These are phyloP conservation scores for Leontopithecus rosalia DNA, from an alignment of 2,797 vertebrate genomes.

Conservation along the genomic window DNA sequence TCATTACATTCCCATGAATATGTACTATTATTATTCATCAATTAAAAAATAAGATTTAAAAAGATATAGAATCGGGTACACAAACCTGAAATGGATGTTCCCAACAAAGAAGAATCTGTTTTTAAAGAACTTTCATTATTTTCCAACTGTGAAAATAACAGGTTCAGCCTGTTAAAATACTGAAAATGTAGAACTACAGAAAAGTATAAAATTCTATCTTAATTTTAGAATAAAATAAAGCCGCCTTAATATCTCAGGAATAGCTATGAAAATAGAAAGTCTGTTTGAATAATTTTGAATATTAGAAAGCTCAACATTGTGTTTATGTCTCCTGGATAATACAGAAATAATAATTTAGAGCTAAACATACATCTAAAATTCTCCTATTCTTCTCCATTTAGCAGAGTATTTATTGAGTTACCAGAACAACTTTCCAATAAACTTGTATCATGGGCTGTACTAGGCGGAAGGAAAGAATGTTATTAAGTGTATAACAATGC, in stretches of 20 bases:
- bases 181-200: background rate
- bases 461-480: background rate
- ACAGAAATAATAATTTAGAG: slow-evolving; percentile 23
- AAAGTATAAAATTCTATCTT: background rate
- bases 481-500: background rate
- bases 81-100: background rate
- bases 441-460: background rate
- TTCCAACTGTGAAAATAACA: slow-evolving; percentile 24
- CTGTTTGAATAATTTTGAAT: slow-evolving; percentile 17
- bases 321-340: background rate
- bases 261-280: background rate
- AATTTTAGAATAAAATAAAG: background rate
- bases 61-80: background rate
- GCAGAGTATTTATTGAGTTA: background rate
- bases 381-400: background rate
- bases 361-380: background rate
- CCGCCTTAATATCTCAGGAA: background rate
- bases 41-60: background rate
- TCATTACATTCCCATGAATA: background rate
- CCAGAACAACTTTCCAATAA: slow-evolving; percentile 21
- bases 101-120: background rate
- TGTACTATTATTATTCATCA: background rate
- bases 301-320: background rate
- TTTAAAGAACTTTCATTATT: background rate
- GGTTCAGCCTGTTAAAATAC: background rate